A percentile compares a stretch with the other conserved stretches of the same genome.
Conservation (phyloP, 2,888 invertebrate species). For the Chaetoderma sp. region DNA sequence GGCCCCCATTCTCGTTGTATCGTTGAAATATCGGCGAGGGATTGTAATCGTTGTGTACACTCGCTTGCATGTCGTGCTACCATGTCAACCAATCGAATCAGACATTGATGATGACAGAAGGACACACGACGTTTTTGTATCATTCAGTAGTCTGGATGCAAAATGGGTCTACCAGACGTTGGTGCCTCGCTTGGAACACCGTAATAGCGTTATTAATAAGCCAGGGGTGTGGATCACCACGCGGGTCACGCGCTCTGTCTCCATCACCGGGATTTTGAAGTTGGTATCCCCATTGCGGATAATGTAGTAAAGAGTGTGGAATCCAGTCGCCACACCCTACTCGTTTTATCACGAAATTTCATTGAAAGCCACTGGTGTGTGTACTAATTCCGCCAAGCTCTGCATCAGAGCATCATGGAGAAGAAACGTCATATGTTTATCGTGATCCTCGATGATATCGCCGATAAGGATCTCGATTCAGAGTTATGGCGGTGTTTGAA, state of each 20-base stretch:
- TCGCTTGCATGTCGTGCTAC: conserved; percentile 51
- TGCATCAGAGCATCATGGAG: conserved; percentile 82
- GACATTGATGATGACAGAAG: conserved; percentile 9
- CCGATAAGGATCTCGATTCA: conserved; percentile 85
- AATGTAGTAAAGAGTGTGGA: conserved; percentile 89
- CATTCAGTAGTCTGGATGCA: conserved; percentile 90
- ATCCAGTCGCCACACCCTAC: conserved; percentile 84
- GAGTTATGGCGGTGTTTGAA: conserved; percentile 88
- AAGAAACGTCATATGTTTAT: conserved; percentile 84
- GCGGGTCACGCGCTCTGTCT: conserved; percentile 59
- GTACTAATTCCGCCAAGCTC: conserved; percentile 88
- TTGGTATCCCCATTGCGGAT: conserved; percentile 76
- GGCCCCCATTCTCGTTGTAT: conserved; percentile 12
- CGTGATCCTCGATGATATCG: conserved; percentile 85
- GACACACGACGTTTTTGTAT: conserved; percentile 86
- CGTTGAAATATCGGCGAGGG: conserved; percentile 36
- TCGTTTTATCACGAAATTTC: conserved; percentile 89
- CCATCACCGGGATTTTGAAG: conserved; percentile 39
- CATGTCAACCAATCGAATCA: conserved; percentile 35
- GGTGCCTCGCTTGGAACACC: conserved; percentile 84
- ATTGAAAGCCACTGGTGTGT: conserved; percentile 92
- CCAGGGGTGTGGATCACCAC: conserved; percentile 71
- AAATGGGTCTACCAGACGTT: conserved; percentile 86
- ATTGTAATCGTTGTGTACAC: conserved; percentile 50
- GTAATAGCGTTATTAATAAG: too few relatives aligned